A percentile compares a stretch with the other conserved stretches of the same genome.
Conservation (phyloP, 2,113 vertebrate genomes). For the Ciconia maguari region DNA sequence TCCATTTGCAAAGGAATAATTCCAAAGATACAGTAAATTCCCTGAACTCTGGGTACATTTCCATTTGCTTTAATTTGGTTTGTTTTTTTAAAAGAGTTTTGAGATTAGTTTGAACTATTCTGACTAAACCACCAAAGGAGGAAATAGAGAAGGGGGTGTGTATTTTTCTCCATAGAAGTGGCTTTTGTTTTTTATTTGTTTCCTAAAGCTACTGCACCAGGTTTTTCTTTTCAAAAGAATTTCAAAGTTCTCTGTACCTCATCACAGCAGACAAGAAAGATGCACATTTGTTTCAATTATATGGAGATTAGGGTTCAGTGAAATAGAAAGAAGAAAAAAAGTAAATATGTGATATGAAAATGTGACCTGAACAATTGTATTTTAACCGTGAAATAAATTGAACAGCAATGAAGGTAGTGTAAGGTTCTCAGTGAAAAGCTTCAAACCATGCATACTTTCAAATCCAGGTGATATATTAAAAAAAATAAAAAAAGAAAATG, state of each 20-base stretch:
- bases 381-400: background rate
- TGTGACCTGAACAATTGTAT: background rate
- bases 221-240: background rate
- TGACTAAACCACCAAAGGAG: background rate
- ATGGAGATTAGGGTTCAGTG: background rate
- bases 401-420: background rate
- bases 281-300: background rate
- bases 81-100: background rate
- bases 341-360: background rate
- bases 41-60: background rate
- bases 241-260: background rate
- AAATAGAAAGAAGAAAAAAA: background rate
- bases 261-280: background rate
- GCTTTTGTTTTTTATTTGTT: background rate
- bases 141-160: background rate
- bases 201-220: background rate
- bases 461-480: background rate
- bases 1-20: background rate
- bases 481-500: background rate
- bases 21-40: background rate
- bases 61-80: background rate
- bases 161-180: background rate
- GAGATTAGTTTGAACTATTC: background rate
- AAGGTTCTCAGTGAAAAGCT: background rate
- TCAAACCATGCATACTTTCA: background rate